These are phyloP conservation scores for Muraenolepis orangiensis DNA, from an alignment of 2,797 vertebrate species.

Conservation along the genomic window DNA sequence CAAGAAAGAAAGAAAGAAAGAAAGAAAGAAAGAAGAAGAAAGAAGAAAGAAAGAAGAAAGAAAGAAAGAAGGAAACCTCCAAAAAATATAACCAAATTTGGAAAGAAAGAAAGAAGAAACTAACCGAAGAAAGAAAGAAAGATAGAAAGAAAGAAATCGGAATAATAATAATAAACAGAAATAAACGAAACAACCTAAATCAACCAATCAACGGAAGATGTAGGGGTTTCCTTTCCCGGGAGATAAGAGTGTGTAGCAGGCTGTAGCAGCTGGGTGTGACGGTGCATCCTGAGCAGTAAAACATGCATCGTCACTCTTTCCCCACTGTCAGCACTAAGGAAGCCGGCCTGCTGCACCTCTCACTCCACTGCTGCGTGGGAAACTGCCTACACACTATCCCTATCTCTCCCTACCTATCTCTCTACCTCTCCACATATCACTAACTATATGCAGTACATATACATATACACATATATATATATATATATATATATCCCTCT, in stretches of 20 bases:
- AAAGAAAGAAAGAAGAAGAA: neutral
- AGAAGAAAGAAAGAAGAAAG: too few species aligned
- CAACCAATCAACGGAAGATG: too few species aligned
- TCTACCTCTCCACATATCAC: too few species aligned
- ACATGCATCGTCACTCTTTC: constrained; percentile 55
- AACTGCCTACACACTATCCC: constrained; percentile 9
- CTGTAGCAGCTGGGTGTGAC: constrained; percentile 46
- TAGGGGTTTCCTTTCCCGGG: constrained; percentile 35
- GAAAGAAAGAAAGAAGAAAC: neutral
- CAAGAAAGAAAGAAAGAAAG: neutral
- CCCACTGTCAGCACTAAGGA: constrained; percentile 33
- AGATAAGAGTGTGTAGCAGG: neutral
- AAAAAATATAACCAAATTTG: too few species aligned
- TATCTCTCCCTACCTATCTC: constrained; percentile 13
- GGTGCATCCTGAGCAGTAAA: constrained; percentile 45
- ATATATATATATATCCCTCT: too few species aligned
- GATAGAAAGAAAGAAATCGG: too few species aligned
- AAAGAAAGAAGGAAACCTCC: neutral
- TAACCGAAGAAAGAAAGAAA: neutral
- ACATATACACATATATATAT: too few species aligned
- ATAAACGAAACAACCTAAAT: neutral
- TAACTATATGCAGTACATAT: too few species aligned
- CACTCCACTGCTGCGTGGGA: constrained; percentile 37
- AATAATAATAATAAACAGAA: too few species aligned
- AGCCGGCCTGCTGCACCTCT: constrained; percentile 41